Base-by-base conservation (phyloP, 2,797 vertebrate genomes). In the Myotis daubentonii region DNA sequence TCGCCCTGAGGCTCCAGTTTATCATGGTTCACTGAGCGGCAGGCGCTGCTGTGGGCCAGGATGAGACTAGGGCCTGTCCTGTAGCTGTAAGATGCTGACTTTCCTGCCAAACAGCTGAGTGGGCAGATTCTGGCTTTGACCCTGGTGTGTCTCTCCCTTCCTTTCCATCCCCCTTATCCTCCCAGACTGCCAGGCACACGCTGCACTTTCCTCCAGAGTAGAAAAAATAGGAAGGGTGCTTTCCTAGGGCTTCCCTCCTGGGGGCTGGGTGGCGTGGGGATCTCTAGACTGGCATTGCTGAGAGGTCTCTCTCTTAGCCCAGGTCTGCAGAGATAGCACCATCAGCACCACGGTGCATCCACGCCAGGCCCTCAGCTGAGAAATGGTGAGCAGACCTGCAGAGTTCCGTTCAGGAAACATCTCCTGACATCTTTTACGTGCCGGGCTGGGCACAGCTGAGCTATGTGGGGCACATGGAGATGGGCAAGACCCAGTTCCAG, bases 251-350 rank as follows among this genome's bases (percentile, higher is more conserved):
- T 38, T 71, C 36, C 36, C 16, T 88, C 76, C 20, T 78, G 8
- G 3, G 70, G 12, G 23, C 15, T 70, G 62, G 23, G 60, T n/a
- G 57, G 17, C 60, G 19, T 36, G 2, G 30, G 74, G 55, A 30
- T 65, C 38, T 55, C n/a, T 44, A 44, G 38, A n/a, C 10, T 3
- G 41, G 44, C 15, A 28, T 7, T 1, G 65, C 30, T 2, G 1
- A 65, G 1, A 65, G 71, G 55, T 82, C 65, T 95, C 44, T 68
- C n/a, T 76, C n/a, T 66, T 9, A 82, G 82, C 47, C 71, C 15
- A 28, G n/a, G 19, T 30, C 76, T 72, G 68, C 44, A 79, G 66
- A 74, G 53, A 25, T 15, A 47, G 20, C 66, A 30, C 38, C 65
- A 53, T 28, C 22, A 19, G 23, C 44, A 53, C n/a, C 57, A n/a